phyloP scores from a whole-genome alignment of 2,888 invertebrate genomes.

The Willowsia nigromaculata region DNA sequence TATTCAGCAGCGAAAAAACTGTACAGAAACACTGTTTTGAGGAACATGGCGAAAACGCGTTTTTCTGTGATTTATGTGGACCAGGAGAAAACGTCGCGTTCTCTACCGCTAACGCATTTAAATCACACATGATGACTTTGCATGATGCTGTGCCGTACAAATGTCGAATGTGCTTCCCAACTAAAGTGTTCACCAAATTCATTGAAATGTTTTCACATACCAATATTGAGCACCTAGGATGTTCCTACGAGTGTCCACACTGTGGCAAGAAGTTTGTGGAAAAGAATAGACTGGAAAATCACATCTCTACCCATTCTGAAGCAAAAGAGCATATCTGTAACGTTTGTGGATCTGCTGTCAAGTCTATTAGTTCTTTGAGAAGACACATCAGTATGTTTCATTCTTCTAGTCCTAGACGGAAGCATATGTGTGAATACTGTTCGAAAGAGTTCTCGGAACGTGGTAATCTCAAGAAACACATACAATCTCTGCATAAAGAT shows the following conservation, averaged over 20 bases:
- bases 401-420: not conserved
- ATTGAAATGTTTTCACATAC: not conserved
- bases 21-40: not conserved
- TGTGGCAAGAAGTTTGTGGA: not conserved
- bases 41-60: not conserved
- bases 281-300: not conserved
- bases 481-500: not conserved
- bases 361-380: not conserved
- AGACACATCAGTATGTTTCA: not conserved
- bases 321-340: not conserved
- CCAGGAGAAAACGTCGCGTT: not conserved
- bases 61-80: not conserved
- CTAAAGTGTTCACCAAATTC: not conserved
- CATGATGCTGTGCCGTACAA: constrained; percentile 23
- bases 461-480: not conserved
- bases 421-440: constrained; percentile 10
- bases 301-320: not conserved
- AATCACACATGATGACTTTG: not conserved
- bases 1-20: not conserved
- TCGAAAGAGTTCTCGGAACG: not conserved
- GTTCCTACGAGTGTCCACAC: not conserved
- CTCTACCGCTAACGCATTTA: not conserved
- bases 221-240: not conserved
- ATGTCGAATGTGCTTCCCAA: not conserved
- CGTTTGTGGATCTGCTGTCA: not conserved